Percentiles rank a stretch among this genome's conserved stretches.
phyloP scores from a whole-genome alignment of 2,797 vertebrate genomes.

The Dendrocincla fuliginosa region DNA sequence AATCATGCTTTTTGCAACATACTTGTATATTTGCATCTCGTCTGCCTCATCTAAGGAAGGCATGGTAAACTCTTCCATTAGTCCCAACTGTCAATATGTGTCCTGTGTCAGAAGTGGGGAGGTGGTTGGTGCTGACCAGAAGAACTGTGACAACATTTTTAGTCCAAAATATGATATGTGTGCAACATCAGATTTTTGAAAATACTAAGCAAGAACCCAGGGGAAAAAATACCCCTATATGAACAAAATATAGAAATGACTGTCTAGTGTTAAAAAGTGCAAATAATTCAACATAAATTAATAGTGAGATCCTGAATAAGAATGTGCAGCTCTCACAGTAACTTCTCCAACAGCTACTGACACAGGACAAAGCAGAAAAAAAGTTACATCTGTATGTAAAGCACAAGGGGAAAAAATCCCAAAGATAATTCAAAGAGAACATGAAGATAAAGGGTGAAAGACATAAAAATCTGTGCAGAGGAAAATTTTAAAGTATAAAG shows the following conservation, averaged over 20 bases:
- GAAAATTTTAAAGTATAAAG: not conserved
- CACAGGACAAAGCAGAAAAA: not conserved
- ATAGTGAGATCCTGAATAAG: not conserved
- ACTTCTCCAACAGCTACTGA: not conserved
- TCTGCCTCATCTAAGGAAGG: not conserved
- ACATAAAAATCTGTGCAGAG: not conserved
- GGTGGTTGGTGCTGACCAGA: not conserved
- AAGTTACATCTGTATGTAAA: not conserved
- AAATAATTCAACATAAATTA: not conserved
- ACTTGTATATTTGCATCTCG: not conserved
- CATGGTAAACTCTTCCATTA: not conserved
- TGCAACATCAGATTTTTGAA: not conserved
- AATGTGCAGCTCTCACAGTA: not conserved
- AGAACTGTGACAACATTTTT: not conserved
- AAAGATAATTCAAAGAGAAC: not conserved
- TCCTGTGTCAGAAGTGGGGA: not conserved
- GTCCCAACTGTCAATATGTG: rapidly evolving
- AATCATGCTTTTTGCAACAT: not conserved
- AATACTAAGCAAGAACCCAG: not conserved
- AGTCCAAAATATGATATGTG: not conserved
- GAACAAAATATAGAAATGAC: not conserved
- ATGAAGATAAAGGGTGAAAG: not conserved
- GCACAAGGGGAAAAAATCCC: not conserved
- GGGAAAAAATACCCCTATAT: not conserved
- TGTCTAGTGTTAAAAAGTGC: not conserved